Conservation (phyloP, 2,888 invertebrate genomes). For the Epinotia bilunana region DNA sequence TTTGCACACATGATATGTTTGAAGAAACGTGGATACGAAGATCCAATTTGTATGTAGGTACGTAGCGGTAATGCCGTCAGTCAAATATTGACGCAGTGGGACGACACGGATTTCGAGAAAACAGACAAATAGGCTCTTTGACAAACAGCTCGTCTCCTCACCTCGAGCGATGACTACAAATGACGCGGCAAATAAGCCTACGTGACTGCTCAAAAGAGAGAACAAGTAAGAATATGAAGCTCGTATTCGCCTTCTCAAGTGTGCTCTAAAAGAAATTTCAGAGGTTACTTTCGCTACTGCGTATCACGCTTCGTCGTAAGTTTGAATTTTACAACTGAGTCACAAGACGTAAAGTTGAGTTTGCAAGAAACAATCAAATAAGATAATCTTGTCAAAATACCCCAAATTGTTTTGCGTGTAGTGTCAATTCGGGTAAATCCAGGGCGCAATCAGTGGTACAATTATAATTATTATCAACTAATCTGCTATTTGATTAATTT, state of each 20-base stretch:
- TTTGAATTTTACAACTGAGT: neutral
- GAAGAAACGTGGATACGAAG: conserved; percentile 66
- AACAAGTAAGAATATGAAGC: neutral
- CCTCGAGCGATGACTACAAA: conserved; percentile 43
- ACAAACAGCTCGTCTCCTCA: conserved; percentile 68
- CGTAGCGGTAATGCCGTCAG: conserved; percentile 80
- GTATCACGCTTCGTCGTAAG: neutral
- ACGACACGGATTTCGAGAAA: conserved; percentile 82
- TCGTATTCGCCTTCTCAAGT: neutral
- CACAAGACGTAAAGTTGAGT: neutral
- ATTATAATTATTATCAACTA: conserved; percentile 31
- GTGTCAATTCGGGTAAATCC: conserved; percentile 7
- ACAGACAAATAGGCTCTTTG: conserved; percentile 81
- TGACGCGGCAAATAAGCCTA: conserved; percentile 30
- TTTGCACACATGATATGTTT: conserved; percentile 54
- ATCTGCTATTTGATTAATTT: conserved; percentile 39
- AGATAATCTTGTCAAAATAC: neutral
- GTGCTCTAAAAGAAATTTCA: neutral
- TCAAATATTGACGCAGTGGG: conserved; percentile 81
- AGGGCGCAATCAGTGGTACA: conserved; percentile 20
- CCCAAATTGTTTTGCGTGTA: conserved; percentile 5
- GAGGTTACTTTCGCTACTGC: neutral
- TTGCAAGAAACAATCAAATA: neutral
- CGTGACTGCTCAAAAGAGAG: neutral
- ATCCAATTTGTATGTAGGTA: conserved; percentile 67